Percentiles rank a stretch among this genome's conserved stretches.
These are phyloP conservation scores for Sylvia atricapilla DNA, from an alignment of 2,113 vertebrate genomes.

Conservation along the genomic window DNA sequence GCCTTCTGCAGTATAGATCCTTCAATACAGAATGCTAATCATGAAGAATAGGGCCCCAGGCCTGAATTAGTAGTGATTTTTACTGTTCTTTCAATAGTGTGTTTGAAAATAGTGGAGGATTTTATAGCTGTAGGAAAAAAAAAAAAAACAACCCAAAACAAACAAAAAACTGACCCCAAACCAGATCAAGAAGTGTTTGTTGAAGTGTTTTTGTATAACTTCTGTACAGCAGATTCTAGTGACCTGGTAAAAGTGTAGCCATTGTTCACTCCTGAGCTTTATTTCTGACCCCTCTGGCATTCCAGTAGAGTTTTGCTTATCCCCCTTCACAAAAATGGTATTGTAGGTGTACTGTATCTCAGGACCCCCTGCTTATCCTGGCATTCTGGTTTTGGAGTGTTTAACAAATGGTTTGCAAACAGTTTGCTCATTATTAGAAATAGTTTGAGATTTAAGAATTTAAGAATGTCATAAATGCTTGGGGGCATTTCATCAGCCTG, in stretches of 20 bases:
- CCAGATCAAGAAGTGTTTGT: not conserved
- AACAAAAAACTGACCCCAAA: not conserved
- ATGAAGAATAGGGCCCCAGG: not conserved
- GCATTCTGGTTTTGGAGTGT: not conserved
- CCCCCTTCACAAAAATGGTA: not conserved
- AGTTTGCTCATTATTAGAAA: not conserved
- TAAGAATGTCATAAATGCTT: not conserved
- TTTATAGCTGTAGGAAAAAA: not conserved
- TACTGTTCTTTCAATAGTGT: not conserved
- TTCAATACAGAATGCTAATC: not conserved
- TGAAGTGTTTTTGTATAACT: not conserved
- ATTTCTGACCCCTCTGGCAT: not conserved
- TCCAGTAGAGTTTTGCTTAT: not conserved
- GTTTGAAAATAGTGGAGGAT: not conserved
- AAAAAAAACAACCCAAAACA: not conserved
- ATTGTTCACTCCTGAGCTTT: not conserved
- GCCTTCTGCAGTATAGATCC: not conserved
- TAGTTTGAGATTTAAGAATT: not conserved
- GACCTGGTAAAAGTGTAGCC: not conserved
- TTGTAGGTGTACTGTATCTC: not conserved
- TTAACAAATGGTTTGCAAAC: not conserved
- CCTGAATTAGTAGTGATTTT: not conserved
- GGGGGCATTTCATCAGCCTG: fast-evolving
- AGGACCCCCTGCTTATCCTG: not conserved
- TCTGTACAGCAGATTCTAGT: not conserved